Evolutionary conservation across 2,888 invertebrate genomes (phyloP).

Genomic region (Mesorhabditis sp.): DNA sequence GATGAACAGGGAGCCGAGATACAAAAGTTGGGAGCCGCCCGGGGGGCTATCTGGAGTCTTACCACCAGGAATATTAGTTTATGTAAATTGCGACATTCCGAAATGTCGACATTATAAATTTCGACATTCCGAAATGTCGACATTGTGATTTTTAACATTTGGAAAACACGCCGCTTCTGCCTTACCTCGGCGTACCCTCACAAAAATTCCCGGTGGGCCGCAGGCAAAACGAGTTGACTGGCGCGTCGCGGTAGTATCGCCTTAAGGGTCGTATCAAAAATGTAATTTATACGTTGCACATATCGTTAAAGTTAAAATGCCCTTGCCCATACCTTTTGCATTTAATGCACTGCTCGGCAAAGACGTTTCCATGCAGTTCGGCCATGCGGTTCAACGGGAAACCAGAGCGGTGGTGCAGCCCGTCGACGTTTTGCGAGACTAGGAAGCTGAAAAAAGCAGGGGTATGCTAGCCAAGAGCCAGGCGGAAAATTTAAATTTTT

Average conservation of each 20-base stretch:
- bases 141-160: too few relatives aligned
- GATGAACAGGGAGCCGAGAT: too few relatives aligned
- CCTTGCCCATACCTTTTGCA: constrained; percentile 68
- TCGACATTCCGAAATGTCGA: too few relatives aligned
- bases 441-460: constrained; percentile 60
- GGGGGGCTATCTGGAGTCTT: too few relatives aligned
- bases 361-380: constrained; percentile 97
- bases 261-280: constrained; percentile 60
- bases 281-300: background rate
- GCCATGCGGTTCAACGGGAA: constrained; percentile 75
- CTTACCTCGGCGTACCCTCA: constrained; percentile 61
- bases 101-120: too few relatives aligned
- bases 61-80: too few relatives aligned
- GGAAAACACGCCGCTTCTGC: background rate
- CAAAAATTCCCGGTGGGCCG: constrained; percentile 71
- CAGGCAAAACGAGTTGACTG: constrained; percentile 76
- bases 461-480: too few relatives aligned
- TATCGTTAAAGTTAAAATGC: background rate
- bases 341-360: constrained; percentile 83
- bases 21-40: too few relatives aligned
- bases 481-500: too few relatives aligned
- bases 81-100: too few relatives aligned
- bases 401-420: constrained; percentile 86
- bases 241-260: constrained; percentile 73
- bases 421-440: constrained; percentile 96